Base-by-base conservation (phyloP, 2,113 vertebrate genomes). In the Urocynchramus pylzowi region DNA sequence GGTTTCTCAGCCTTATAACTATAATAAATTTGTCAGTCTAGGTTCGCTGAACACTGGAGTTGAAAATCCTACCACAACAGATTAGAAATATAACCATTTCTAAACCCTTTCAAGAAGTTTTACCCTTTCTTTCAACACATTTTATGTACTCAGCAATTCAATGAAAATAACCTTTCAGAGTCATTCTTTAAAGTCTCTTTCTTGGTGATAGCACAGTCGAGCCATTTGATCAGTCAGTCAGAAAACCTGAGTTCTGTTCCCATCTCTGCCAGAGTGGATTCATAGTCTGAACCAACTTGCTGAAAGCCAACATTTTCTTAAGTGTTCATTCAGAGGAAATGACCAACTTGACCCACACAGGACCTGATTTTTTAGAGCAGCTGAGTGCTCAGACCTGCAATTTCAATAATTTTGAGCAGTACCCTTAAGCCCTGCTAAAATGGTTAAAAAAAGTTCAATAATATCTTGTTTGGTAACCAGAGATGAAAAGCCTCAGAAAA, bases 1-100 rank as follows among this genome's bases (percentile, higher is more conserved):
- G 86, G 86, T 91, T 97, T 96, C 77, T 93, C 92, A 91, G 95
- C 76, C 90, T 93, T 97, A 90, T 95, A 89, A 96, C 96, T 95
- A 31, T 96, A 97, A 97, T 96, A 96, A 96, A 97, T 97, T 93
- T 97, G 96, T 96, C 96, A 94, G 96, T 96, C 93, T 95, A 82
- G 90, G 89, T 94, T 91, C 53, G 14, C 49, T 96, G 96, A 96
- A 91, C 88, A 84, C 86, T 84, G 90, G 88, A 92, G 92, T 94
- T 90, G 92, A 90, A 96, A 96, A 94, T 92, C 69, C 77, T 93
- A 93, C 95, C 90, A 95, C 80, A 92, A 96, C 92, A 97, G 95
- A 93, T 96, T 96, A 95, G 91, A 96, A 96, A 87, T 93, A 91
- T 95, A 94, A 93, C 92, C 76, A 94, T 96, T 96, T 96, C 96